Conservation (phyloP, 1,140 invertebrate species). For the Ctenoplectra terminalis region DNA sequence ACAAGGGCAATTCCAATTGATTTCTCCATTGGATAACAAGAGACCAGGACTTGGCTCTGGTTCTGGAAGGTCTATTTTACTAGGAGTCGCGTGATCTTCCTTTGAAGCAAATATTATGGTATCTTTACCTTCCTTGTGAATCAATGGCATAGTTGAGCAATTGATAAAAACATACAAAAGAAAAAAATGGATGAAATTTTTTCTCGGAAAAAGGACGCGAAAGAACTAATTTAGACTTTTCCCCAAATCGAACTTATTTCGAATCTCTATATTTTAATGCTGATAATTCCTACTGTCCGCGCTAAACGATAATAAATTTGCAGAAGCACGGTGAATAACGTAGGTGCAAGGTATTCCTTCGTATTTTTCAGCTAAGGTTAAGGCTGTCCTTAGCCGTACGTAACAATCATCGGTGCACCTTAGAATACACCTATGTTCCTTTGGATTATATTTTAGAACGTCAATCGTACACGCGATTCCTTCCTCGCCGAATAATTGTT, state of each 20-base stretch:
- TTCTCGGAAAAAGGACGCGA: not conserved
- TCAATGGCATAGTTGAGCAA: slow-evolving; percentile 77
- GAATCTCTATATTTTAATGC: slow-evolving; percentile 63
- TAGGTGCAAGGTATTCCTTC: slow-evolving; percentile 84
- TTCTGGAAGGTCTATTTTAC: slow-evolving; percentile 88
- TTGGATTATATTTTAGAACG: slow-evolving; percentile 84
- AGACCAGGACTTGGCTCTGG: slow-evolving; percentile 90
- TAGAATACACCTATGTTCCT: slow-evolving; percentile 82
- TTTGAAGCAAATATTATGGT: slow-evolving; percentile 92
- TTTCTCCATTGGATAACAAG: slow-evolving; percentile 93
- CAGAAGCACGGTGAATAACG: slow-evolving; percentile 83
- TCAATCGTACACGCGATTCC: slow-evolving; percentile 84
- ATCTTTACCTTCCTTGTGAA: slow-evolving; percentile 88
- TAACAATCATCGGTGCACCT: slow-evolving; percentile 84
- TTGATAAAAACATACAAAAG: slow-evolving; percentile 1
- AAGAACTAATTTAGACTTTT: not conserved
- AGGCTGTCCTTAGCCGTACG: slow-evolving; percentile 84
- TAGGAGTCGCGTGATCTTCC: slow-evolving; percentile 90
- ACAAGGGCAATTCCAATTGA: slow-evolving; percentile 99
- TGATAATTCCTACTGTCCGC: slow-evolving; percentile 75
- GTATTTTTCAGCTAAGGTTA: slow-evolving; percentile 84
- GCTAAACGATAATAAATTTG: slow-evolving; percentile 77
- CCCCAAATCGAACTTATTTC: not conserved
- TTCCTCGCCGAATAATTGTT: slow-evolving; percentile 85
- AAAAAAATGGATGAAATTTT: not conserved